Percentiles rank a stretch among this genome's conserved stretches.
phyloP scores from a whole-genome alignment of 2,888 invertebrate species.

The Nebria brevicollis region DNA sequence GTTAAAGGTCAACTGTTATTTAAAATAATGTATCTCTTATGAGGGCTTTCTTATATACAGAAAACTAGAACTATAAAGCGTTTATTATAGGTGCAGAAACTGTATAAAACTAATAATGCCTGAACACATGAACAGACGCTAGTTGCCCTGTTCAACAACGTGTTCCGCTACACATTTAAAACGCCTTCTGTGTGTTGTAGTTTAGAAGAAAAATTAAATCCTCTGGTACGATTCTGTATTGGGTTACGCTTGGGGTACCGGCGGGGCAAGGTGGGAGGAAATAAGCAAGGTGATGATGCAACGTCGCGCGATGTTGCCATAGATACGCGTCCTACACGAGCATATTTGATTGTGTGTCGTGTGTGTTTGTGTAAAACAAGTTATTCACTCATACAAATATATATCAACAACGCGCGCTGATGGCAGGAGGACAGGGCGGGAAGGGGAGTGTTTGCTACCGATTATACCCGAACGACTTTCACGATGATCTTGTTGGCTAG shows the following conservation, averaged over 20 bases:
- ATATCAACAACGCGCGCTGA: not conserved
- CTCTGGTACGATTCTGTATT: not conserved
- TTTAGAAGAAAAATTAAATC: no score
- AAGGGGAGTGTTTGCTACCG: not conserved
- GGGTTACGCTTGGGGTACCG: not conserved
- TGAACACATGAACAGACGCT: no score
- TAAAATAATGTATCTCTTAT: no score
- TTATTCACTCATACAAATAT: not conserved
- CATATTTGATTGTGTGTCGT: not conserved
- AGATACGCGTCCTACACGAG: not conserved
- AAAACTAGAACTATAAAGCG: no score
- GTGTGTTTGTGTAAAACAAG: not conserved
- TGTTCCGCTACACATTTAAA: no score
- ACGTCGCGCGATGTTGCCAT: constrained; percentile 1
- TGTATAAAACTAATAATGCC: no score
- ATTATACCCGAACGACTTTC: not conserved
- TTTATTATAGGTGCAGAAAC: no score
- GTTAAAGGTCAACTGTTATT: not conserved
- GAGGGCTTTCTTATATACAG: no score
- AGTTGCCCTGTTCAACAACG: no score
- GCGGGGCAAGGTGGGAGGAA: not conserved
- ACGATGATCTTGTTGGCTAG: not conserved
- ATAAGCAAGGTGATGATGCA: constrained; percentile 1
- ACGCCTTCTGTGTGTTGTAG: not conserved
- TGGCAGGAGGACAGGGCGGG: not conserved